These are phyloP conservation scores for Dryobotodes eremita DNA, from an alignment of 2,888 invertebrate genomes.

Conservation along the genomic window DNA sequence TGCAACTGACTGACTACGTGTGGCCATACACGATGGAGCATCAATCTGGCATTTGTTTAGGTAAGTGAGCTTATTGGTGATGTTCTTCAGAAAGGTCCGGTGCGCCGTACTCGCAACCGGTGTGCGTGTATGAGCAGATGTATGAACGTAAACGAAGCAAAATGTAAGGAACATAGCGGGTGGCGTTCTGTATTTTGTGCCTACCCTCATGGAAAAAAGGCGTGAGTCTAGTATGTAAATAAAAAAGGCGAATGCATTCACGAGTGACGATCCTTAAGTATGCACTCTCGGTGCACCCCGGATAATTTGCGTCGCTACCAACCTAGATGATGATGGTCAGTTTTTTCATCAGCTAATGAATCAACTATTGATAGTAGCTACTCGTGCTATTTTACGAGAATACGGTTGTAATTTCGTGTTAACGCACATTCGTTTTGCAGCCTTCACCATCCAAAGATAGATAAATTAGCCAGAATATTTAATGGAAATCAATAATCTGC, in stretches of 20 bases:
- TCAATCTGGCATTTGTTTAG: slow-evolving; percentile 90
- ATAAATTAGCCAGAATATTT: neutral
- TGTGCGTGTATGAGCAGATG: neutral
- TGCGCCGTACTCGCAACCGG: neutral
- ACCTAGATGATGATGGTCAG: too few species aligned
- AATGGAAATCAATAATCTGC: too few species aligned
- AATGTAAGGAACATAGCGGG: neutral
- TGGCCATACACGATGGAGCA: slow-evolving; percentile 92
- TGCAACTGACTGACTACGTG: slow-evolving; percentile 91
- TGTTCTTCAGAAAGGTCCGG: neutral
- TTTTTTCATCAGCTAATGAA: neutral
- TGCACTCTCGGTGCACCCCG: too few species aligned
- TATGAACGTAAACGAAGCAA: neutral
- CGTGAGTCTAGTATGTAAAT: neutral
- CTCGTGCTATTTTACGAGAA: neutral
- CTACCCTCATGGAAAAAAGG: neutral
- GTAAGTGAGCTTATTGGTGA: slow-evolving; percentile 67
- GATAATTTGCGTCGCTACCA: neutral
- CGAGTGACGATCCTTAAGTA: neutral
- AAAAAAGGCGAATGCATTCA: neutral
- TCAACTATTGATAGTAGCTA: neutral
- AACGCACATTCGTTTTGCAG: neutral
- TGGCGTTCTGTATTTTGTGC: neutral
- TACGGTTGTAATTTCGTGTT: neutral
- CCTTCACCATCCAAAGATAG: neutral